Base-by-base conservation (phyloP, 2,888 invertebrate species). In the Dilophus febrilis region DNA sequence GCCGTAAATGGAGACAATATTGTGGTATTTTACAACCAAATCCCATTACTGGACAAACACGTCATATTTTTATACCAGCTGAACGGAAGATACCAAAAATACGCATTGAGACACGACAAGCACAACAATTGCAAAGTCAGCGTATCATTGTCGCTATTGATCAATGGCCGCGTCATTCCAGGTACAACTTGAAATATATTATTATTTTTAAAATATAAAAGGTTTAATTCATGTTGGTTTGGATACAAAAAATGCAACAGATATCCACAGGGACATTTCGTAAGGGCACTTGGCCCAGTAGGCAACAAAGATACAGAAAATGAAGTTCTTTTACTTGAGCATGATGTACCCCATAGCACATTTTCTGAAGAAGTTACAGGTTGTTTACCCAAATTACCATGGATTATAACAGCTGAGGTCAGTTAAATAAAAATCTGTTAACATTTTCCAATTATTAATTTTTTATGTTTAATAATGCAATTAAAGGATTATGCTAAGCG, bases 281-380 rank as follows among this genome's bases (percentile, higher is more conserved):
- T 98, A 0, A 70, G 92, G 46, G 82, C 86, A 0, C 67, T 98
- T 7, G 98, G 98, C 13, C 75, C 76, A 37, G 78, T 94, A 44
- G 97, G 98, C 18, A 86, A 94, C 54, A 88, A 88, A 55, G 77
- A 81, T 12, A 92, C 97, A 0, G 98, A 98, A 64, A 98, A 97
- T 57, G 94, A 95, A 62, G 95, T 91, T 8, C 74, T 98, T 31
- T 66, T 98, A 2, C 58, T 97, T 44, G 97, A 98, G 54, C 94
- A 98, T 56, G 97, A 97, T 60, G 84, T 98, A 2, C 97, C 95
- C 0, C 94, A 97, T 56, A 84, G 85, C 48, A 76, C 85, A 48
- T 98, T 98, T 64, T 91, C 94, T 1, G 87, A 92, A 50, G 82
- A 86, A 27, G 98, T 98, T 13, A 71, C 94, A 1, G 78, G 77